Percentiles rank a stretch among this genome's conserved stretches.
Evolutionary conservation across 2,113 vertebrate genomes (phyloP).

Genomic region (Myotis brandtii): DNA sequence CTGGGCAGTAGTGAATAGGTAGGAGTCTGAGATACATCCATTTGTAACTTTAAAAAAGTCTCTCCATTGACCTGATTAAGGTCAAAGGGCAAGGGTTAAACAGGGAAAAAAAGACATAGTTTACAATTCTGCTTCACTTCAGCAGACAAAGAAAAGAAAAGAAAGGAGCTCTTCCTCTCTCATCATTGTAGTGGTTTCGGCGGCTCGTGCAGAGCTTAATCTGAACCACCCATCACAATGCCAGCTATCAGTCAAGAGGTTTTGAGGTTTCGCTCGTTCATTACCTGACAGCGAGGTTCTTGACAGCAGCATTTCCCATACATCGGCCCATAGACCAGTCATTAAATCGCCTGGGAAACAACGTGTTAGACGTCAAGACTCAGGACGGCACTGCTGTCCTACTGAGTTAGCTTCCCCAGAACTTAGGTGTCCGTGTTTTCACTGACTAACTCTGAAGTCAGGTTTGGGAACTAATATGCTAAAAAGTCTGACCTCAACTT

Average conservation of each 20-base stretch:
- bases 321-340: not conserved
- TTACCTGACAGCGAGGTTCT: not conserved
- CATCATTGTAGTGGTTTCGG: not conserved
- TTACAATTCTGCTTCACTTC: not conserved
- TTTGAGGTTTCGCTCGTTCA: not conserved
- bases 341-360: not conserved
- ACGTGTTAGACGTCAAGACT: not conserved
- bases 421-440: not conserved
- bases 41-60: conserved; percentile 4
- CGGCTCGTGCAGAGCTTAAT: not conserved
- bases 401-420: not conserved
- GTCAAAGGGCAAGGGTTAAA: not conserved
- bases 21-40: not conserved
- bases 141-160: not conserved
- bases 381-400: not conserved
- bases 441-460: not conserved
- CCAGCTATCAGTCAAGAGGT: not conserved
- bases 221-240: not conserved
- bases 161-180: not conserved
- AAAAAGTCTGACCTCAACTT: not conserved
- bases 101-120: not conserved
- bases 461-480: not conserved
- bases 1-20: not conserved
- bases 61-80: not conserved
- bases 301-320: not conserved